phyloP scores from a whole-genome alignment of 2,888 invertebrate genomes.

The Lasius platythorax region DNA sequence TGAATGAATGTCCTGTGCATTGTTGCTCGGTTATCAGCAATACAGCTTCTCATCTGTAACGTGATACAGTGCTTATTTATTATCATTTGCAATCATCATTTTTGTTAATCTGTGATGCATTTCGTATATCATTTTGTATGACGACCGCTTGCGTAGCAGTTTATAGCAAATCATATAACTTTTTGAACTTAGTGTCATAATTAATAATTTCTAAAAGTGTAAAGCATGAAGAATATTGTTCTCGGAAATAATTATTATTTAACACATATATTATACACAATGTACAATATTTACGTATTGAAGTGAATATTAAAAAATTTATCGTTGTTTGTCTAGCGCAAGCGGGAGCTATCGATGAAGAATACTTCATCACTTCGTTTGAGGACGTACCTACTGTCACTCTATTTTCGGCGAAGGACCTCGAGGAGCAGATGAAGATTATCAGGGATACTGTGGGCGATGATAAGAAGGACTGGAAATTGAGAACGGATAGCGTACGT shows the following conservation, averaged over 20 bases:
- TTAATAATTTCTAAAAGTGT: neutral
- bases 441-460: constrained; percentile 93
- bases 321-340: constrained; percentile 81
- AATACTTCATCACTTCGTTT: constrained; percentile 95
- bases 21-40: constrained; percentile 6
- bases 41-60: constrained; percentile 18
- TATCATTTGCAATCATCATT: constrained; percentile 31
- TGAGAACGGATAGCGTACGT: constrained; percentile 95
- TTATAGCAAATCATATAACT: neutral
- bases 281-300: neutral
- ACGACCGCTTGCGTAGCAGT: neutral
- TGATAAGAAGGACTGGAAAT: constrained; percentile 96
- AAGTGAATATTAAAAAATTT: neutral
- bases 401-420: constrained; percentile 93
- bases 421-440: constrained; percentile 93
- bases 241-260: neutral
- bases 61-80: constrained; percentile 26
- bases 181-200: neutral
- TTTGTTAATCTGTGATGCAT: constrained; percentile 15
- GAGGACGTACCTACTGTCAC: constrained; percentile 93
- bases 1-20: neutral
- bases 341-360: constrained; percentile 96
- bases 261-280: neutral
- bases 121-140: neutral
- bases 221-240: constrained; percentile 27